Percentiles rank a stretch among this genome's conserved stretches.
Conservation (phyloP, 2,113 vertebrate genomes). For the Menidia beryllina region DNA sequence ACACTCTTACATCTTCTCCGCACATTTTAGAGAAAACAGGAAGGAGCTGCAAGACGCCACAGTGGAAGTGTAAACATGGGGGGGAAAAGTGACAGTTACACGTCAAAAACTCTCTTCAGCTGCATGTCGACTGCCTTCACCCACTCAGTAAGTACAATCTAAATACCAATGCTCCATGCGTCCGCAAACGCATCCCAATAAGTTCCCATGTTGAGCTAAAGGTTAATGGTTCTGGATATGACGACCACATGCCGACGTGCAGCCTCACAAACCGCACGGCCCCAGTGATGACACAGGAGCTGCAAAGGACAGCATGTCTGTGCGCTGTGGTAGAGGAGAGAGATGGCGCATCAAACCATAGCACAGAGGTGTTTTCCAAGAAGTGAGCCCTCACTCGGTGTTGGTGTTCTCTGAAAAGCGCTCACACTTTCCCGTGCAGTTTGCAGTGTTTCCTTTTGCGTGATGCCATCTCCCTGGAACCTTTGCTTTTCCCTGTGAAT, state of each 20-base stretch:
- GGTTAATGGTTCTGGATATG: conserved; percentile 63
- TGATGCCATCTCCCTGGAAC: conserved; percentile 49
- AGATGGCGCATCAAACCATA: conserved; percentile 10
- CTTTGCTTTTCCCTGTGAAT: conserved; percentile 60
- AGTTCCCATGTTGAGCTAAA: conserved; percentile 40
- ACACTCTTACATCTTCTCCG: conserved; percentile 42
- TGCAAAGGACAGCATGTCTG: conserved; percentile 54
- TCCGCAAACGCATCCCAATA: conserved; percentile 2
- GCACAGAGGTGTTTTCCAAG: conserved; percentile 21
- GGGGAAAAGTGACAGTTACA: background rate
- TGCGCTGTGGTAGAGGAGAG: conserved; percentile 33
- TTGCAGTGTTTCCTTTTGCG: conserved; percentile 66
- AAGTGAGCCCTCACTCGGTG: background rate
- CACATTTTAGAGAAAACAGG: background rate
- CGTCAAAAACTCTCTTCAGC: background rate
- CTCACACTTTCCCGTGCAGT: conserved; percentile 56
- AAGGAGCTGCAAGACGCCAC: background rate
- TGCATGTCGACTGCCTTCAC: background rate
- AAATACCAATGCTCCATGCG: background rate
- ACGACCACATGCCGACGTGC: conserved; percentile 45
- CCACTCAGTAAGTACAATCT: background rate
- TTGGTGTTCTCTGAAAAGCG: too few species aligned
- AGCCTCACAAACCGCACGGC: conserved; percentile 55
- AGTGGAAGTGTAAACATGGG: background rate
- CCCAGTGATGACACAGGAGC: conserved; percentile 31